Evolutionary conservation across 2,888 invertebrate species (phyloP).

Genomic region (Drosophila cyrtoloma): DNA sequence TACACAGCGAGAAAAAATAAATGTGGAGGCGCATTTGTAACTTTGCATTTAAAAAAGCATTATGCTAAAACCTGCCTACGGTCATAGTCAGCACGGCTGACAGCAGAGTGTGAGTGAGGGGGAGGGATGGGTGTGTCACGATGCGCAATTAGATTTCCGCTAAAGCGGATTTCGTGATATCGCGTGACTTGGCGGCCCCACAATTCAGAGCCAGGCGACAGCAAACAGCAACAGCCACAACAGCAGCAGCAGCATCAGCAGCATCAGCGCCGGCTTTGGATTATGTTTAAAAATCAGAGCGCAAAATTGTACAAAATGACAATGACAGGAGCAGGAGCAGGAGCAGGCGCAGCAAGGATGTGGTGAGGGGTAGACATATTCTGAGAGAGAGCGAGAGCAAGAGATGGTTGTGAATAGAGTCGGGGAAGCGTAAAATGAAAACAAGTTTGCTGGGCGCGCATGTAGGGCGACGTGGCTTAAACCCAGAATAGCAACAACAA

Average conservation of each 20-base stretch:
- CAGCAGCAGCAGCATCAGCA: conserved; percentile 27
- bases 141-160: conserved; percentile 82
- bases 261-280: conserved; percentile 54
- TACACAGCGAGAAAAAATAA: conserved; percentile 51
- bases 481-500: conserved; percentile 80
- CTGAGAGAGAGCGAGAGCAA: background rate
- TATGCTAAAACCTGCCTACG: conserved; percentile 79
- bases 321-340: conserved; percentile 48
- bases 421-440: conserved; percentile 80
- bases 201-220: conserved; percentile 57
- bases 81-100: conserved; percentile 61
- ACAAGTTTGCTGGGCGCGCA: conserved; percentile 78
- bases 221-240: conserved; percentile 8
- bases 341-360: conserved; percentile 4
- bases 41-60: conserved; percentile 81
- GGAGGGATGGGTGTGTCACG: conserved; percentile 45
- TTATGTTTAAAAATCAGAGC: conserved; percentile 81
- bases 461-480: conserved; percentile 71
- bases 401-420: conserved; percentile 65
- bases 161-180: conserved; percentile 81
- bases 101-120: background rate
- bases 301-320: conserved; percentile 80
- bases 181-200: conserved; percentile 74
- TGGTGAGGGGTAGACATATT: conserved; percentile 4
- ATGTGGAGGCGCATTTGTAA: conserved; percentile 72